Evolutionary conservation across 2,888 invertebrate genomes (phyloP).

Genomic region (Drosophila leonis): DNA sequence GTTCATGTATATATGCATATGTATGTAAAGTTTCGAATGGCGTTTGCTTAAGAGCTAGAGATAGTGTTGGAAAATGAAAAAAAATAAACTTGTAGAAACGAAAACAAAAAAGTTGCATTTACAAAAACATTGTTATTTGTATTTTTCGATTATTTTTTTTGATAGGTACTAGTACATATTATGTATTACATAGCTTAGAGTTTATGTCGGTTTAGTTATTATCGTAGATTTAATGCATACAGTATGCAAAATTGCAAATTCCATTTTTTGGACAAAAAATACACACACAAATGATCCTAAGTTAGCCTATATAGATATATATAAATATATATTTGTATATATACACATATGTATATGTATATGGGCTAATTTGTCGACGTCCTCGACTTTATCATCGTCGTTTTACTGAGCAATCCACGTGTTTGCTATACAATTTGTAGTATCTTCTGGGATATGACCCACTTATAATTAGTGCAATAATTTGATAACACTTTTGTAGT

Average conservation of each 20-base stretch:
- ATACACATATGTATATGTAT: slow-evolving; percentile 2
- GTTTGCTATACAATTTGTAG: slow-evolving; percentile 44
- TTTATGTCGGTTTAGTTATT: slow-evolving; percentile 51
- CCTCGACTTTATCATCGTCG: slow-evolving; percentile 6
- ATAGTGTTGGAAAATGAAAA: slow-evolving; percentile 14
- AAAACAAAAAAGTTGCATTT: slow-evolving; percentile 53
- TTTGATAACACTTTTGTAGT: slow-evolving; percentile 58
- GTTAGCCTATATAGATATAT: slow-evolving; percentile 30
- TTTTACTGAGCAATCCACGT: slow-evolving; percentile 43
- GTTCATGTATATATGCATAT: slow-evolving; percentile 34
- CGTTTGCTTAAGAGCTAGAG: slow-evolving; percentile 42
- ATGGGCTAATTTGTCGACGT: slow-evolving; percentile 24
- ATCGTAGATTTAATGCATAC: slow-evolving; percentile 68
- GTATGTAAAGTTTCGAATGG: slow-evolving; percentile 34
- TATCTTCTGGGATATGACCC: slow-evolving; percentile 46
- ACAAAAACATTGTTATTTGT: slow-evolving; percentile 64
- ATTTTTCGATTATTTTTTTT: slow-evolving; percentile 52
- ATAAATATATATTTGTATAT: slow-evolving; percentile 5
- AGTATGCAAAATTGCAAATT: slow-evolving; percentile 65
- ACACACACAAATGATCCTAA: slow-evolving; percentile 53
- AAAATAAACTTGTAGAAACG: slow-evolving; percentile 26
- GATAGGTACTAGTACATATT: slow-evolving; percentile 65
- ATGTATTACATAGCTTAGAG: slow-evolving; percentile 61
- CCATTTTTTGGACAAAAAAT: slow-evolving; percentile 48
- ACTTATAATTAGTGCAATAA: slow-evolving; percentile 62